These are phyloP conservation scores for Drosophila fungiperda DNA, from an alignment of 2,888 invertebrate genomes.

Conservation along the genomic window DNA sequence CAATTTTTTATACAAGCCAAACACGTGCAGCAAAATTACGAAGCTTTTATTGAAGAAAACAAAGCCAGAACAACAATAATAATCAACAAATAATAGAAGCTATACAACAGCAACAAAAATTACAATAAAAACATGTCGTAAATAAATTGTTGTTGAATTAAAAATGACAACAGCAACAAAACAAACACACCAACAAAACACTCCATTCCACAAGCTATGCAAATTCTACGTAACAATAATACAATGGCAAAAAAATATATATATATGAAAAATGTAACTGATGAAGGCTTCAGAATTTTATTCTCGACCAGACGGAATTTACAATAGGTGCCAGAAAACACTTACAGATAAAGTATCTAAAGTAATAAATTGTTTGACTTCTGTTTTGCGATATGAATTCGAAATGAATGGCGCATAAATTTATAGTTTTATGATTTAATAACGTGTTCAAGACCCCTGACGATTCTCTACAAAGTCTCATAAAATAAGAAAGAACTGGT, in stretches of 20 bases:
- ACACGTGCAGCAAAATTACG: slow-evolving; percentile 66
- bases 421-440: slow-evolving; percentile 23
- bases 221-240: slow-evolving; percentile 43
- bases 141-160: slow-evolving; percentile 54
- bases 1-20: slow-evolving; percentile 54
- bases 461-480: not conserved
- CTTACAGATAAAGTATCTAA: slow-evolving; percentile 46
- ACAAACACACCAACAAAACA: not conserved
- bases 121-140: slow-evolving; percentile 43
- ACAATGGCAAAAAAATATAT: slow-evolving; percentile 46
- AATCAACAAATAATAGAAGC: slow-evolving; percentile 61
- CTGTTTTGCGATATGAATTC: slow-evolving; percentile 52
- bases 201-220: slow-evolving; percentile 46
- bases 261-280: slow-evolving; percentile 37
- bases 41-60: slow-evolving; percentile 42
- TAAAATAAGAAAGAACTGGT: slow-evolving; percentile 4
- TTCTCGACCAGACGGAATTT: slow-evolving; percentile 23
- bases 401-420: slow-evolving; percentile 38
- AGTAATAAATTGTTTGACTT: slow-evolving; percentile 60
- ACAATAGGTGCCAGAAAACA: slow-evolving; percentile 53
- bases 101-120: slow-evolving; percentile 19
- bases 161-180: slow-evolving; percentile 46
- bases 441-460: slow-evolving; percentile 4
- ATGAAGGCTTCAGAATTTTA: slow-evolving; percentile 31
- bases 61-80: slow-evolving; percentile 51